Conservation (phyloP, 2,888 invertebrate species). For the Acronicta aceris region DNA sequence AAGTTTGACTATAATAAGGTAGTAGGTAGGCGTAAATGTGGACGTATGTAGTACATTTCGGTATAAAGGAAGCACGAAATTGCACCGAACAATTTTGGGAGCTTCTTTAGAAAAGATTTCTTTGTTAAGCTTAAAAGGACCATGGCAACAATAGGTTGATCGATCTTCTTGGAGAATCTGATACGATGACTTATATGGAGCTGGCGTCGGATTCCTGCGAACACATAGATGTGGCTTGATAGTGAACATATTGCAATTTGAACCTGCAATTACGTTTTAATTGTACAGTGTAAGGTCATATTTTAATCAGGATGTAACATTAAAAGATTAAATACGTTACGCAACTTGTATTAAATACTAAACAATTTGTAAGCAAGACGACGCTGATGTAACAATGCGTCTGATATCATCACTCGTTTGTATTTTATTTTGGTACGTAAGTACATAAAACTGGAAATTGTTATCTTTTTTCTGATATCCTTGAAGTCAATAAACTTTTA, state of each 20-base stretch:
- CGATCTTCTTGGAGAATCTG: neutral
- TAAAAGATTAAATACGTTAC: constrained; percentile 27
- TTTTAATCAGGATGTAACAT: constrained; percentile 42
- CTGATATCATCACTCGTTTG: constrained; percentile 24
- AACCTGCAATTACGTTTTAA: constrained; percentile 17
- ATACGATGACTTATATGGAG: constrained; percentile 5
- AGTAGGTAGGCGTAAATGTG: neutral
- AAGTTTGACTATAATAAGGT: constrained; percentile 14
- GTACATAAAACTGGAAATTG: neutral
- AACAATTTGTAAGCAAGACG: constrained; percentile 22
- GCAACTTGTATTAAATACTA: constrained; percentile 19
- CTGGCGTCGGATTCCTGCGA: constrained; percentile 8
- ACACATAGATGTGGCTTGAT: constrained; percentile 21
- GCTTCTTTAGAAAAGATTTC: too few relatives aligned
- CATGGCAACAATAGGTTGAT: neutral
- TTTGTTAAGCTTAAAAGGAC: neutral
- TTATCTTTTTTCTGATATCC: constrained; percentile 1
- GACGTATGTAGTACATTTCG: constrained; percentile 7
- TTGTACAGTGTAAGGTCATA: constrained; percentile 16
- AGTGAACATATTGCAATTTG: constrained; percentile 32
- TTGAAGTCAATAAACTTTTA: constrained; percentile 1
- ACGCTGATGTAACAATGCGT: constrained; percentile 49
- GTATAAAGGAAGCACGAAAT: neutral
- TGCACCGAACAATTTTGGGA: too few relatives aligned
- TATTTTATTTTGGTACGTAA: neutral